Percentiles rank a stretch among this genome's conserved stretches.
These are phyloP conservation scores for Melanostoma scalare DNA, from an alignment of 2,888 invertebrate species.

Conservation along the genomic window DNA sequence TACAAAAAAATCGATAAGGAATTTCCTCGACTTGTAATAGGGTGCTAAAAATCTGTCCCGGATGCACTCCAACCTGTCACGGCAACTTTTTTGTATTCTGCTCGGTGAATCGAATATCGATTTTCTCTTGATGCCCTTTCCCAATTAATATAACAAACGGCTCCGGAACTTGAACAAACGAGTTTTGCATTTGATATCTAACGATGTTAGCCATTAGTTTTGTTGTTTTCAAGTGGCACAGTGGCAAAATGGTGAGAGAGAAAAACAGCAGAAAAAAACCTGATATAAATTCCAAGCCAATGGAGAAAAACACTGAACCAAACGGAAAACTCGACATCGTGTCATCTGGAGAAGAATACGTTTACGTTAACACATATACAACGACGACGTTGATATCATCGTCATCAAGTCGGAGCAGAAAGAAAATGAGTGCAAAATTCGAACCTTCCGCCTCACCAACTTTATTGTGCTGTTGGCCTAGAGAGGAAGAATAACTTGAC, in stretches of 20 bases:
- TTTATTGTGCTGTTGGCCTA: not conserved
- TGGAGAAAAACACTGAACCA: slow-evolving; percentile 42
- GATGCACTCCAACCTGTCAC: too few relatives aligned
- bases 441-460: slow-evolving; percentile 10
- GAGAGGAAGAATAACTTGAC: slow-evolving; percentile 41
- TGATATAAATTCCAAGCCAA: slow-evolving; percentile 42
- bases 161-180: slow-evolving; percentile 66
- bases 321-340: slow-evolving; percentile 56
- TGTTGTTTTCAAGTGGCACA: slow-evolving; percentile 46
- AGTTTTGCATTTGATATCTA: slow-evolving; percentile 71
- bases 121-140: slow-evolving; percentile 64
- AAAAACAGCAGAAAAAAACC: slow-evolving; percentile 2
- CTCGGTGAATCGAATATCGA: slow-evolving; percentile 66
- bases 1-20: too few relatives aligned
- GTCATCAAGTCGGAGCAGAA: slow-evolving; percentile 25
- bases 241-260: slow-evolving; percentile 21
- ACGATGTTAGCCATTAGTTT: slow-evolving; percentile 70
- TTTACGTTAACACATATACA: slow-evolving; percentile 7
- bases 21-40: too few relatives aligned
- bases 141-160: slow-evolving; percentile 70
- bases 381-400: slow-evolving; percentile 60
- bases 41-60: too few relatives aligned
- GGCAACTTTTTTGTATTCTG: not conserved
- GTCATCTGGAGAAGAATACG: slow-evolving; percentile 47
- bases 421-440: slow-evolving; percentile 36